A percentile compares a stretch with the other conserved stretches of the same genome.
Conservation (phyloP, 2,888 invertebrate genomes). For the Taphrorychus bicolor region DNA sequence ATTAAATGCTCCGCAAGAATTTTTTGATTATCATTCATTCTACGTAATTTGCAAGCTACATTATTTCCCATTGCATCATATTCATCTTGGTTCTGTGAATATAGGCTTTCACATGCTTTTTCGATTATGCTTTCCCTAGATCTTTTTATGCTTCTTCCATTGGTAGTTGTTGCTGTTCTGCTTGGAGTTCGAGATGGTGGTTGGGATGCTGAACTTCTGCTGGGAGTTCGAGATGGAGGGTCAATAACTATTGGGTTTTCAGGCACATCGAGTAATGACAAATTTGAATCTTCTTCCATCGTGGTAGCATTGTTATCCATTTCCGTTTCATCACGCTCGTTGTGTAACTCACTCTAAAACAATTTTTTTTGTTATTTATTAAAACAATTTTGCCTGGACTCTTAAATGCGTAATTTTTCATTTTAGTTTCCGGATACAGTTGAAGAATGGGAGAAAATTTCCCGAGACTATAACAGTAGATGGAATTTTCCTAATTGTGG, state of each 20-base stretch:
- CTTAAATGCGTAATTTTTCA: too few species aligned
- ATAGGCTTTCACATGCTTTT: conserved; percentile 2
- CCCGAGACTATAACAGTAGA: neutral
- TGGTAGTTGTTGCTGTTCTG: too few species aligned
- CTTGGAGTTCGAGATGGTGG: conserved; percentile 32
- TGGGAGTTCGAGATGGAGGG: too few species aligned
- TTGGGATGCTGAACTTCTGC: conserved; percentile 25
- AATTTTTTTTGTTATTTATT: too few species aligned
- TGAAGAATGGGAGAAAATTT: conserved; percentile 12
- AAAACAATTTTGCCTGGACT: too few species aligned
- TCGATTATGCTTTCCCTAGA: conserved; percentile 3
- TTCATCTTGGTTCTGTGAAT: conserved; percentile 9
- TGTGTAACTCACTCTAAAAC: too few species aligned
- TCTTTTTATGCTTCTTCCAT: too few species aligned
- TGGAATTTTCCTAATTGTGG: conserved; percentile 10
- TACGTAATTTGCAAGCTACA: conserved; percentile 19
- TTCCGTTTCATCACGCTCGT: conserved; percentile 16
- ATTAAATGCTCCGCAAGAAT: conserved; percentile 11
- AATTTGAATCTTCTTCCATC: conserved; percentile 22
- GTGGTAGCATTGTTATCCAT: conserved; percentile 13
- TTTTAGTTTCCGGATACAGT: too few species aligned
- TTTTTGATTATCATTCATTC: conserved; percentile 17
- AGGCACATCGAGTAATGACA: too few species aligned
- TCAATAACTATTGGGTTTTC: too few species aligned
- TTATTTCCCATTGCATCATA: conserved; percentile 24